Evolutionary conservation across 2,797 vertebrate genomes (phyloP), one percentile per base, ranked within the genome.

Genomic region (Nyctalus aviator): DNA sequence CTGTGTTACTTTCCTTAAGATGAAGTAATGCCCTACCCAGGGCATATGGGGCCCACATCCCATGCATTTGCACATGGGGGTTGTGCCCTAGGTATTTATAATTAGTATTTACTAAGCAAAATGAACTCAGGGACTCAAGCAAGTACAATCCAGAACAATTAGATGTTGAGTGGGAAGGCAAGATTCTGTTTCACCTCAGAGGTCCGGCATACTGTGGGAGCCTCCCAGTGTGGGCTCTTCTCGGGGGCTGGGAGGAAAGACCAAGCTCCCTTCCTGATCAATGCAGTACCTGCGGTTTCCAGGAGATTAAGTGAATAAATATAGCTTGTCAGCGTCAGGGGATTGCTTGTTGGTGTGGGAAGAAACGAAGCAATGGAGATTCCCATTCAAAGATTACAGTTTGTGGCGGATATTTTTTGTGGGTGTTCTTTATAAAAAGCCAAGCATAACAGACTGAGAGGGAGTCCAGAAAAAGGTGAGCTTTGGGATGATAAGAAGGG

Each of bases 241-340:
- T 53, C 62, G 20, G 0, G 64, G 30, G 27, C 53, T 7, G 21
- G 18, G 18, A 50, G 55, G 41, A 62, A 86, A 81, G 32, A 2
- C 15, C 20, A 9, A 9, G 53, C 35, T 14, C 48, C 11, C 30
- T 30, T 9, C 32, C 62, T 35, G 37, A 50, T 37, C 25, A 12
- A n/a, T 30, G 21, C 30, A 14, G 30, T 35, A 0, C 11, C 13
- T 3, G 81, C 57, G 21, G 27, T 76, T 90, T 59, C 72, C 37
- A 48, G 77, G 82, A 93, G 79, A 50, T 55, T 21, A 72, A 50
- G 41, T 78, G 48, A 35, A 83, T 46, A 88, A 37, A 53, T 0
- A 18, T 86, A 23, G 18, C 76, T 84, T 46, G n/a, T 77, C 57
- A 69, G 17, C 32, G 59, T 73, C 77, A 30, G 15, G 20, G 20